A percentile compares a stretch with the other conserved stretches of the same genome.
Evolutionary conservation across 2,797 vertebrate species (phyloP).

Genomic region (Schizopygopsis malacanthus): DNA sequence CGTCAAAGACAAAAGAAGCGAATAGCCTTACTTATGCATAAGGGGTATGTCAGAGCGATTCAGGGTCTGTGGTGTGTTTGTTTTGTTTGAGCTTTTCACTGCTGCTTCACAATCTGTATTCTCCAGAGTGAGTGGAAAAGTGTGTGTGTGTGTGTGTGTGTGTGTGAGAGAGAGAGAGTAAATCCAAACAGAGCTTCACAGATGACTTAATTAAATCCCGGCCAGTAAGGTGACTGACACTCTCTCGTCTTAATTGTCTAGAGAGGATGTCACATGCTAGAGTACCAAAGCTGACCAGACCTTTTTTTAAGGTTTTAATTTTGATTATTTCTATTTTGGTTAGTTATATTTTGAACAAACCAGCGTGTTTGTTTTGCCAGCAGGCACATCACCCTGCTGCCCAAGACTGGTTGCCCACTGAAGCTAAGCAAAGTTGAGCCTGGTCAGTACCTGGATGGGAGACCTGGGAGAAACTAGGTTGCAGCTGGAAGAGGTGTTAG

Average conservation of each 20-base stretch:
- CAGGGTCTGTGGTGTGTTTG: conserved; percentile 15
- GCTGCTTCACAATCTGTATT: conserved; percentile 35
- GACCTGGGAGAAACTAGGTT: too few relatives aligned
- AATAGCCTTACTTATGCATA: conserved; percentile 32
- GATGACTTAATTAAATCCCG: conserved; percentile 48
- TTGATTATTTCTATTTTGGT: neutral
- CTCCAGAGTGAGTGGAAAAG: conserved; percentile 37
- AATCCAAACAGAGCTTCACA: conserved; percentile 41
- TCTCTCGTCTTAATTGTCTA: conserved; percentile 39
- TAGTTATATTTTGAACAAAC: too few relatives aligned
- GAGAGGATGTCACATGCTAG: conserved; percentile 30
- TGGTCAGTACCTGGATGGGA: too few relatives aligned
- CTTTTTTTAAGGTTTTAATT: neutral
- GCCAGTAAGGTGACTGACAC: conserved; percentile 38
- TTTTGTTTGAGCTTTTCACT: conserved; percentile 52
- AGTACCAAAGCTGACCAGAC: conserved; percentile 3
- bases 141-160: conserved; percentile 5
- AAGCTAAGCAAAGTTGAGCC: too few relatives aligned
- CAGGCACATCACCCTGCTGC: too few relatives aligned
- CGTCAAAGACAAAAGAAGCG: conserved; percentile 42
- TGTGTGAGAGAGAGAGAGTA: neutral
- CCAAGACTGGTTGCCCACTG: too few relatives aligned
- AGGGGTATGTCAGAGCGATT: neutral
- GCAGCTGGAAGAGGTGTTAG: too few relatives aligned
- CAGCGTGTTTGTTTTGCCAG: too few relatives aligned